These are phyloP conservation scores for Ciconia boyciana DNA, from an alignment of 2,113 vertebrate genomes.

Conservation along the genomic window DNA sequence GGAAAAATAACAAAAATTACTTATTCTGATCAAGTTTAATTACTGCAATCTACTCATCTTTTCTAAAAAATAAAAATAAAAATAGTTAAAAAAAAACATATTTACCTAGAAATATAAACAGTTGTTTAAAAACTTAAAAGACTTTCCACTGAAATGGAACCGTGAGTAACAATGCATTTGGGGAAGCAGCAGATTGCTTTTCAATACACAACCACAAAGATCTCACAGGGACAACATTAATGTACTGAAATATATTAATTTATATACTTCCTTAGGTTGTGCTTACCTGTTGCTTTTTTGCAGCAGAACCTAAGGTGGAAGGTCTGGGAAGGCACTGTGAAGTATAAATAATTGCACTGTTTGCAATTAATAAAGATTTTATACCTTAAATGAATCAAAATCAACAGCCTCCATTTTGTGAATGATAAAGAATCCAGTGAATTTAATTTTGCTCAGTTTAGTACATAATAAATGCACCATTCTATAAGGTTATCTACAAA, in stretches of 20 bases:
- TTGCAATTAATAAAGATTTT: conserved; percentile 97
- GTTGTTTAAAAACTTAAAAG: conserved; percentile 71
- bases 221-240: conserved; percentile 86
- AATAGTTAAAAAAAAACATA: neutral
- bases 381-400: conserved; percentile 87
- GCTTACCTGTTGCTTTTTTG: conserved; percentile 99
- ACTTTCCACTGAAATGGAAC: conserved; percentile 79
- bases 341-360: conserved; percentile 97
- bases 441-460: conserved; percentile 70
- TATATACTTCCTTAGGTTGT: conserved; percentile 93
- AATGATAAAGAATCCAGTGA: conserved; percentile 80
- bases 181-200: conserved; percentile 81
- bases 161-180: conserved; percentile 78
- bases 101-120: conserved; percentile 78
- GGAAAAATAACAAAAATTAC: conserved; percentile 63
- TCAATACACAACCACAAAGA: conserved; percentile 84
- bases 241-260: conserved; percentile 79
- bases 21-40: conserved; percentile 64
- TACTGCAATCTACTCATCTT: conserved; percentile 70
- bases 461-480: conserved; percentile 76
- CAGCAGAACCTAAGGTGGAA: conserved; percentile 99
- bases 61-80: neutral
- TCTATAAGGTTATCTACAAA: conserved; percentile 74
- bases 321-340: conserved; percentile 99
- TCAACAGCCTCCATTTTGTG: conserved; percentile 89